A percentile compares a stretch with the other conserved stretches of the same genome.
Conservation (phyloP, 1,140 invertebrate species). For the Polyergus mexicanus region DNA sequence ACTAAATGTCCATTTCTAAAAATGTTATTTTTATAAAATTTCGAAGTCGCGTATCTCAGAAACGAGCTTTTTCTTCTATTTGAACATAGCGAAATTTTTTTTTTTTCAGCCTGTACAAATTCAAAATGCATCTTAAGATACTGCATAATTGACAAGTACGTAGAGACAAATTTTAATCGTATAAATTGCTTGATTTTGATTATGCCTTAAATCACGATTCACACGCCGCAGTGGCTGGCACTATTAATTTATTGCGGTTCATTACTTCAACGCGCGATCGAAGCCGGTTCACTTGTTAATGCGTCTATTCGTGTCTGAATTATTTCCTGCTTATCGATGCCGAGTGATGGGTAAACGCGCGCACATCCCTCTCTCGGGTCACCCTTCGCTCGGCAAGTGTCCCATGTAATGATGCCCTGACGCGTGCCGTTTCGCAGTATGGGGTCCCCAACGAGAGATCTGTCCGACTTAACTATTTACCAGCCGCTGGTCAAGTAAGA, state of each 20-base stretch:
- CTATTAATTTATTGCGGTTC: conserved; percentile 48
- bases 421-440: conserved; percentile 84
- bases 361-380: conserved; percentile 38
- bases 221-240: not conserved
- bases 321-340: conserved; percentile 51
- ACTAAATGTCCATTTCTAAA: too few relatives aligned
- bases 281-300: conserved; percentile 50
- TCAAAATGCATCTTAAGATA: not conserved
- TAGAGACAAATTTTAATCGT: not conserved
- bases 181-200: not conserved
- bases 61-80: too few relatives aligned
- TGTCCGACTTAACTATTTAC: conserved; percentile 78
- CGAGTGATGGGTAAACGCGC: conserved; percentile 62
- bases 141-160: not conserved
- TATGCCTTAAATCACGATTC: not conserved
- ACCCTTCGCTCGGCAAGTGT: conserved; percentile 82
- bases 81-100: too few relatives aligned
- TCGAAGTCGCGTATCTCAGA: not conserved
- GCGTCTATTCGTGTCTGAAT: conserved; percentile 27
- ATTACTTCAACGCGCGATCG: conserved; percentile 26
- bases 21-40: not conserved
- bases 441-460: conserved; percentile 69
- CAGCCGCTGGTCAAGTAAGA: conserved; percentile 68
- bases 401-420: conserved; percentile 85
- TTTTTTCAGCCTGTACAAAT: too few relatives aligned